Conservation (phyloP, 2,888 invertebrate species). For the Trichogramma evanescens region DNA sequence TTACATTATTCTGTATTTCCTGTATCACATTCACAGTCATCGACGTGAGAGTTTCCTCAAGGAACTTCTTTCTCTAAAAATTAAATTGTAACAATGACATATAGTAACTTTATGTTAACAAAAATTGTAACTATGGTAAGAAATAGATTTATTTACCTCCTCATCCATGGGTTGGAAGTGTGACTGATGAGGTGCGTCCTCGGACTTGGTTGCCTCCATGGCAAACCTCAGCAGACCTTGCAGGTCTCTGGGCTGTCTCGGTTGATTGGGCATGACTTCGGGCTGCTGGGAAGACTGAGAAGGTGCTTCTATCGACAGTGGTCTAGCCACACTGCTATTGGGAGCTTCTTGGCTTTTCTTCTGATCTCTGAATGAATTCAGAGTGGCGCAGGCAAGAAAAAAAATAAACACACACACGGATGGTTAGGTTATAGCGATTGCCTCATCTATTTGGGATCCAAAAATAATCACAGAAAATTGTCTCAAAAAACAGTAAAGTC, state of each 20-base stretch:
- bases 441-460: no score
- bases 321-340: constrained; percentile 34
- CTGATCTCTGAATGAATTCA: neutral
- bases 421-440: no score
- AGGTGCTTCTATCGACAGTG: constrained; percentile 40
- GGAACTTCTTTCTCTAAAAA: constrained; percentile 61
- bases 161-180: constrained; percentile 57
- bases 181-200: constrained; percentile 53
- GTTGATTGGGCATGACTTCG: constrained; percentile 34
- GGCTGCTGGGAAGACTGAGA: constrained; percentile 23
- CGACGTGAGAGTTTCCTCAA: constrained; percentile 64
- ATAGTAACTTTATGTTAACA: neutral
- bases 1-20: constrained; percentile 58
- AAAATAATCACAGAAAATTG: neutral
- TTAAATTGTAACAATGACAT: constrained; percentile 6
- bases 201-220: constrained; percentile 59
- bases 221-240: constrained; percentile 64
- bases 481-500: neutral
- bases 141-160: constrained; percentile 49
- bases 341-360: constrained; percentile 21
- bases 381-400: no score
- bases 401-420: no score
- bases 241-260: constrained; percentile 42
- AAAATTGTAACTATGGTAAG: neutral
- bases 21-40: constrained; percentile 66